Evolutionary conservation across 1,140 invertebrate species (phyloP).

Genomic region (Bombus huntii): DNA sequence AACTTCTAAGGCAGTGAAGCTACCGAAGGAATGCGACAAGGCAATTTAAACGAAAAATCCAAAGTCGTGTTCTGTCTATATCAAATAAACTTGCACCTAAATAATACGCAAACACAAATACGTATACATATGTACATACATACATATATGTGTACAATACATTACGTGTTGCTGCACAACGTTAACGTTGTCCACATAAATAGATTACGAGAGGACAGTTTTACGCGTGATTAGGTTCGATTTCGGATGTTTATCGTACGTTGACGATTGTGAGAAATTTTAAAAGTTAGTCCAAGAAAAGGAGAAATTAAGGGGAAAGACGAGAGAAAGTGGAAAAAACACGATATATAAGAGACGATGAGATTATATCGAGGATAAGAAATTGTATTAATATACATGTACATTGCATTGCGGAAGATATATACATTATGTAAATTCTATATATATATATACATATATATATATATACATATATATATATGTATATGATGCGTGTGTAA

Average conservation of each 20-base stretch:
- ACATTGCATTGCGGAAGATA: slow-evolving; percentile 69
- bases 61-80: background rate
- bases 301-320: slow-evolving; percentile 4
- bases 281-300: slow-evolving; percentile 1
- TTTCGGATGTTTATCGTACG: slow-evolving; percentile 26
- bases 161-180: slow-evolving; percentile 59
- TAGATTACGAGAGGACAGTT: background rate
- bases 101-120: slow-evolving; percentile 23
- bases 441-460: slow-evolving; percentile 75
- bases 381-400: slow-evolving; percentile 71
- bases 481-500: slow-evolving; percentile 74
- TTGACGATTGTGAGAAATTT: slow-evolving; percentile 27
- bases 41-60: background rate
- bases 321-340: background rate
- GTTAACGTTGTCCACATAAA: slow-evolving; percentile 32
- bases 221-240: slow-evolving; percentile 13
- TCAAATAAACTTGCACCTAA: slow-evolving; percentile 31
- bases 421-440: slow-evolving; percentile 70
- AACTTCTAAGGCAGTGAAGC: background rate
- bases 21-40: background rate
- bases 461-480: slow-evolving; percentile 72
- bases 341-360: slow-evolving; percentile 50
- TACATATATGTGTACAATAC: background rate
- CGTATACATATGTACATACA: slow-evolving; percentile 37
- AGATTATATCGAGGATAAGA: slow-evolving; percentile 64